Evolutionary conservation across 2,113 vertebrate species (phyloP).

Genomic region (Caranx melampygus): DNA sequence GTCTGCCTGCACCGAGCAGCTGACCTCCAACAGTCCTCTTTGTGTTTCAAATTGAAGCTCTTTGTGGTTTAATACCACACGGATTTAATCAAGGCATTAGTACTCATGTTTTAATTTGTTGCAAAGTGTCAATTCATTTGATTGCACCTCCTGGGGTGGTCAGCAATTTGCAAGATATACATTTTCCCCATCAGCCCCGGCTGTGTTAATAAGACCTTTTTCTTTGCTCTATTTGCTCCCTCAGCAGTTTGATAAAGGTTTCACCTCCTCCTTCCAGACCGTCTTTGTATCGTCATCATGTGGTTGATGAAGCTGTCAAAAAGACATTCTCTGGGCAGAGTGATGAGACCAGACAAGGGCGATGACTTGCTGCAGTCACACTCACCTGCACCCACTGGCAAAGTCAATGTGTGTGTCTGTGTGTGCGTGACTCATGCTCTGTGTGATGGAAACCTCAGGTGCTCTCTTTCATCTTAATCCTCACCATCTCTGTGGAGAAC

Average conservation of each 20-base stretch:
- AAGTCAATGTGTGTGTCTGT: slow-evolving; percentile 24
- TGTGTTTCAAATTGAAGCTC: slow-evolving; percentile 26
- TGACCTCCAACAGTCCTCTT: slow-evolving; percentile 53
- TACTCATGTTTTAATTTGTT: neutral
- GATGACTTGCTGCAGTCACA: slow-evolving; percentile 46
- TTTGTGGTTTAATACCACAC: slow-evolving; percentile 21
- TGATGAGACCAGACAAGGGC: slow-evolving; percentile 62
- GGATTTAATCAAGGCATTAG: slow-evolving; percentile 10
- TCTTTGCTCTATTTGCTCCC: neutral
- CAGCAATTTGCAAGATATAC: slow-evolving; percentile 16
- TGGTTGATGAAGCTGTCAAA: slow-evolving; percentile 64
- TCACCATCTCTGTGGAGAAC: slow-evolving; percentile 24
- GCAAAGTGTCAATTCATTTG: slow-evolving; percentile 1
- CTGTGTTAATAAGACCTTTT: neutral
- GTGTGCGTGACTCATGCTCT: slow-evolving; percentile 20
- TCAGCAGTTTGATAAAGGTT: slow-evolving; percentile 40
- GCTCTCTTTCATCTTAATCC: slow-evolving; percentile 41
- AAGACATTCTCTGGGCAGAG: slow-evolving; percentile 45
- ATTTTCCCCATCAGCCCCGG: slow-evolving; percentile 7
- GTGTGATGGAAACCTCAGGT: slow-evolving; percentile 30
- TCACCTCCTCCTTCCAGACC: slow-evolving; percentile 27
- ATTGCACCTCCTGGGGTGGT: slow-evolving; percentile 8
- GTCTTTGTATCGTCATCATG: slow-evolving; percentile 49
- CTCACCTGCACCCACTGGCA: slow-evolving; percentile 53
- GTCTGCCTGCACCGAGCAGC: slow-evolving; percentile 35